Percentiles rank a stretch among this genome's conserved stretches.
These are phyloP conservation scores for Lucifuga dentata DNA, from an alignment of 2,113 vertebrate species.

Conservation along the genomic window DNA sequence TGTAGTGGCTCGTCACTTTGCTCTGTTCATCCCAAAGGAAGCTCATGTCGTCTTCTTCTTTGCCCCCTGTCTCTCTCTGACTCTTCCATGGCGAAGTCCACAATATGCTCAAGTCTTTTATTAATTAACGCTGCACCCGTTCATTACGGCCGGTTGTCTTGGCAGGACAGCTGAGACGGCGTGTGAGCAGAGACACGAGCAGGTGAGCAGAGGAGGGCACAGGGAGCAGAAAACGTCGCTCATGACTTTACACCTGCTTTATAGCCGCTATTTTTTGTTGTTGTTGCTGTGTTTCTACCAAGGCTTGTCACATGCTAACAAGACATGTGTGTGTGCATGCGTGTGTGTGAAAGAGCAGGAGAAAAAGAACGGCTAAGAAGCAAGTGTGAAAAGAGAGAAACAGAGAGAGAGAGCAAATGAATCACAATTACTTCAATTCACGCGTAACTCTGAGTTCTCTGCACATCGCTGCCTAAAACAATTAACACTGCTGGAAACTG, in stretches of 20 bases:
- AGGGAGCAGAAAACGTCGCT: conserved; percentile 16
- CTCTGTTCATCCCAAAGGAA: conserved; percentile 32
- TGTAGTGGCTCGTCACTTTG: conserved; percentile 15
- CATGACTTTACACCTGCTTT: conserved; percentile 19
- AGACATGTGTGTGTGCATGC: conserved; percentile 31
- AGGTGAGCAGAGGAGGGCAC: conserved; percentile 33
- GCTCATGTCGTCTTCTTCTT: conserved; percentile 15
- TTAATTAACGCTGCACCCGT: conserved; percentile 61
- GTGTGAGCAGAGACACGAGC: conserved; percentile 15
- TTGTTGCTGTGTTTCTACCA: conserved; percentile 50
- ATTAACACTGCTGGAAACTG: conserved; percentile 81
- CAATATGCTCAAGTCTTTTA: conserved; percentile 56
- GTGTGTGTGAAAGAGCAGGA: conserved; percentile 3
- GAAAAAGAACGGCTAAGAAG: conserved; percentile 16
- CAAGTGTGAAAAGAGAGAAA: conserved; percentile 7
- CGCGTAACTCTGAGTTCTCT: conserved; percentile 66
- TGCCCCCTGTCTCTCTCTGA: conserved; percentile 31
- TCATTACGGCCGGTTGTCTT: conserved; percentile 44
- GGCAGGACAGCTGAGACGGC: conserved; percentile 19
- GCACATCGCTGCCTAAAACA: conserved; percentile 82
- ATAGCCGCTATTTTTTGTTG: conserved; percentile 33
- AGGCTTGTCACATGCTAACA: conserved; percentile 52
- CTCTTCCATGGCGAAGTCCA: conserved; percentile 49
- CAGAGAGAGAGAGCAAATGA: conserved; percentile 53
- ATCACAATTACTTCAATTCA: conserved; percentile 72